Conservation (phyloP, 1,140 invertebrate genomes). For the Galleria mellonella region DNA sequence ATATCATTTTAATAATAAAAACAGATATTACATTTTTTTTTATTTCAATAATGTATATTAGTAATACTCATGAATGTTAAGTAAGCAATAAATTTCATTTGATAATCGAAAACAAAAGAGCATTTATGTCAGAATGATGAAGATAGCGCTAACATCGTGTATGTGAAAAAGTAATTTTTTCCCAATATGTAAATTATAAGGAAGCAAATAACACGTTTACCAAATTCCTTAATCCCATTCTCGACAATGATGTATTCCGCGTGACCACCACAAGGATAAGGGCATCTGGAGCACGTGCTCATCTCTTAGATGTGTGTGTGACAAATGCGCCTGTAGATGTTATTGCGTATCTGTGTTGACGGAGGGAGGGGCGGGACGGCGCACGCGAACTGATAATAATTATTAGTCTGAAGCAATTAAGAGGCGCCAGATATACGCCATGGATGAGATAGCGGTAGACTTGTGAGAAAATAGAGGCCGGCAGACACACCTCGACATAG, state of each 20-base stretch:
- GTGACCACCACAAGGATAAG: slow-evolving; percentile 16
- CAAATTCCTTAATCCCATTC: slow-evolving; percentile 4
- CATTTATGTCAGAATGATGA: no score
- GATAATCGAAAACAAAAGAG: no score
- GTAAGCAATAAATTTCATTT: no score
- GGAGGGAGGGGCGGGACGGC: slow-evolving; percentile 34
- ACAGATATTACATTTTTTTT: no score
- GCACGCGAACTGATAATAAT: slow-evolving; percentile 68
- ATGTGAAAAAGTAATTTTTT: no score
- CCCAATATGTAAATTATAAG: no score
- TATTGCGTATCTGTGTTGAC: slow-evolving; percentile 40
- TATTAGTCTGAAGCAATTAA: slow-evolving; percentile 68
- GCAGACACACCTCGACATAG: slow-evolving; percentile 14
- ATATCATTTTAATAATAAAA: no score
- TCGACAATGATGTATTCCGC: slow-evolving; percentile 10
- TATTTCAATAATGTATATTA: no score
- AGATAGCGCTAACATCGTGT: no score
- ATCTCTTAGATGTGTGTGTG: slow-evolving; percentile 18
- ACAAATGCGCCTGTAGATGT: slow-evolving; percentile 23
- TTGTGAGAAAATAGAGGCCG: slow-evolving; percentile 26
- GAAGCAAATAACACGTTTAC: neutral
- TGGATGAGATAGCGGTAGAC: slow-evolving; percentile 49
- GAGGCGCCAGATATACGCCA: slow-evolving; percentile 67
- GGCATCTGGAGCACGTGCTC: slow-evolving; percentile 35
- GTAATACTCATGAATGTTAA: no score